A percentile compares a stretch with the other conserved stretches of the same genome.
These are phyloP conservation scores for Hyles euphorbiae DNA, from an alignment of 1,140 invertebrate genomes.

Conservation along the genomic window DNA sequence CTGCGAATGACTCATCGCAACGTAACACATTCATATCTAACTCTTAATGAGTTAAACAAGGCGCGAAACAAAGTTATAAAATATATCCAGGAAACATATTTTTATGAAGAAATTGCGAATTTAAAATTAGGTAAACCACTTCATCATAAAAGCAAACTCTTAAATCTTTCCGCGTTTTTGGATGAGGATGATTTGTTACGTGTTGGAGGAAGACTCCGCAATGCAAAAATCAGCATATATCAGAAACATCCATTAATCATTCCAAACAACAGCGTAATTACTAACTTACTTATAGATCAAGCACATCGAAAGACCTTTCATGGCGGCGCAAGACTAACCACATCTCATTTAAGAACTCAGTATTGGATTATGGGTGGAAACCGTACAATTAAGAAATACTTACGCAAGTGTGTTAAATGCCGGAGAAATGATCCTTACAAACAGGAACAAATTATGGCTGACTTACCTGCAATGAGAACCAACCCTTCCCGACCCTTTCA, in stretches of 20 bases:
- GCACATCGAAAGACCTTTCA: slow-evolving; percentile 35
- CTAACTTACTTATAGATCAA: slow-evolving; percentile 29
- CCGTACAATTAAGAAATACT: neutral
- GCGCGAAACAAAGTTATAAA: too few species aligned
- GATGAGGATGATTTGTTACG: neutral
- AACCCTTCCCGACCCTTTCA: slow-evolving; percentile 6
- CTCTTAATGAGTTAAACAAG: too few species aligned
- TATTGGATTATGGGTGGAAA: slow-evolving; percentile 14
- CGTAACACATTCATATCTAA: too few species aligned
- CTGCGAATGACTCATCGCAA: neutral
- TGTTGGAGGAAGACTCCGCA: neutral
- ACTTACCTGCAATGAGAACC: slow-evolving; percentile 5
- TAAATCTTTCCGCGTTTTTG: neutral
- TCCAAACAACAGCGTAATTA: slow-evolving; percentile 8
- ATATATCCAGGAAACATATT: too few species aligned
- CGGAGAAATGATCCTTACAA: neutral
- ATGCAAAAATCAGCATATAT: neutral
- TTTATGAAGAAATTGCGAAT: too few species aligned
- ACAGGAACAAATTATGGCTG: slow-evolving; percentile 12
- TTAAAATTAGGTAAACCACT: neutral
- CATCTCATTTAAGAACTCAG: neutral
- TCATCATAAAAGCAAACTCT: neutral
- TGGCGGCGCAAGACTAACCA: slow-evolving; percentile 29
- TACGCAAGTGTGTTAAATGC: slow-evolving; percentile 10
- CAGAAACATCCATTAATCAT: slow-evolving; percentile 30